Evolutionary conservation across 1,140 invertebrate genomes (phyloP), one percentile per base, ranked within the genome.

Genomic region (Drosophila mauritiana): DNA sequence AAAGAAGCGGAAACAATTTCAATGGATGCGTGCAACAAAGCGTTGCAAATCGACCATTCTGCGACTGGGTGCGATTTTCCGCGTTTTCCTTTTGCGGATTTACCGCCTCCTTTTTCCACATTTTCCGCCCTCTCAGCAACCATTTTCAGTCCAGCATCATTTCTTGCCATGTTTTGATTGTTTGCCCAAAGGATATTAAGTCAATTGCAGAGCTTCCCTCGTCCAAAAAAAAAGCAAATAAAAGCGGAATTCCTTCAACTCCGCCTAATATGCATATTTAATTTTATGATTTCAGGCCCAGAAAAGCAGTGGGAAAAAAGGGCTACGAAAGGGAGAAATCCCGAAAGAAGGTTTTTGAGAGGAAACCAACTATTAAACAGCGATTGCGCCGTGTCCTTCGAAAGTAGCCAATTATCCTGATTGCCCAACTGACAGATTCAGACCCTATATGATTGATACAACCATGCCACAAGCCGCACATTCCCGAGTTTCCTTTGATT

Each of bases 101-200:
- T 57, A 20, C 15, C 54, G 13, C 27, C 42, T 53, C 15, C 6
- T 8, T 37, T 17, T 64, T 22, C 42, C 27, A 7, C 25, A 15
- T 53, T 64, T 34, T 39, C 34, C 45, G 12, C 20, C 37, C n/a
- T 13, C 15, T 11, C 15, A 17, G 31, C 40, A 10, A 0, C 15
- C n/a, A 7, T 55, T 17, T 45, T 7, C 34, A 10, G 20, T 34
- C 31, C 67, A 48, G 25, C 36, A 34, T 55, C 37, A 40, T 15
- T 34, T 59, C 55, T 3, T 20, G 48, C 20, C 37, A 53, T 48
- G 80, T 64, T 63, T 72, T 83, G 75, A 86, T 88, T 88, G 84
- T 89, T 83, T 83, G 80, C 84, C 84, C 85, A 70, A 82, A 65
- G 79, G 65, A 86, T 86, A 82, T 88, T 82, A 82, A 88, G 80